Percentiles rank a stretch among this genome's conserved stretches.
Conservation (phyloP, 92 coral and sea anemone genomes). For the Porites lobata region DNA sequence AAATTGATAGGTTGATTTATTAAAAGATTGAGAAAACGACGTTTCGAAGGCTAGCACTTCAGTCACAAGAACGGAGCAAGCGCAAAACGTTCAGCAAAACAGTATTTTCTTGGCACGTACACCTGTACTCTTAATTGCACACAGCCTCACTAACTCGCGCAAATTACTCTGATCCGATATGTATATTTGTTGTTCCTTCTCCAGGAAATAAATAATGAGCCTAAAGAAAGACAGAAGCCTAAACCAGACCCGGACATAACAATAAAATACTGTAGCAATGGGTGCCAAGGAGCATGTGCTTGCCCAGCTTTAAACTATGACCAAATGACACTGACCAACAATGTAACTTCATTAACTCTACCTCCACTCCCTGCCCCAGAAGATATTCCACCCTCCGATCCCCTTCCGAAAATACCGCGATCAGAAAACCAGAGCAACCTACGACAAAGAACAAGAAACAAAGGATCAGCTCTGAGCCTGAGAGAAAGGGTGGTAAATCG, state of each 20-base stretch:
- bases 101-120: neutral
- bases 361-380: neutral
- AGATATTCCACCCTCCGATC: conserved; percentile 6
- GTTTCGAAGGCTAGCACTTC: too few species aligned
- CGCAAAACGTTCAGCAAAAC: too few species aligned
- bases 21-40: too few species aligned
- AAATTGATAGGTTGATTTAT: too few species aligned
- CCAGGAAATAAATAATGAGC: neutral
- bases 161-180: neutral
- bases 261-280: conserved; percentile 68
- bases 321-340: conserved; percentile 1
- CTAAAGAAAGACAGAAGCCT: neutral
- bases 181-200: neutral
- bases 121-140: neutral
- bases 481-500: neutral
- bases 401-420: neutral
- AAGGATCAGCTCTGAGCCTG: neutral
- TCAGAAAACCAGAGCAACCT: conserved; percentile 7
- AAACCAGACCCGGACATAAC: neutral
- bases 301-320: conserved; percentile 63
- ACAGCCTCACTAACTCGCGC: neutral
- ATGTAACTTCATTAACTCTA: neutral
- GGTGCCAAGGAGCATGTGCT: conserved; percentile 88
- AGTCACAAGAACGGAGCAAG: too few species aligned
- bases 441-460: neutral